These are phyloP conservation scores for Aphelocoma coerulescens DNA, from an alignment of 2,113 vertebrate genomes.

Conservation along the genomic window DNA sequence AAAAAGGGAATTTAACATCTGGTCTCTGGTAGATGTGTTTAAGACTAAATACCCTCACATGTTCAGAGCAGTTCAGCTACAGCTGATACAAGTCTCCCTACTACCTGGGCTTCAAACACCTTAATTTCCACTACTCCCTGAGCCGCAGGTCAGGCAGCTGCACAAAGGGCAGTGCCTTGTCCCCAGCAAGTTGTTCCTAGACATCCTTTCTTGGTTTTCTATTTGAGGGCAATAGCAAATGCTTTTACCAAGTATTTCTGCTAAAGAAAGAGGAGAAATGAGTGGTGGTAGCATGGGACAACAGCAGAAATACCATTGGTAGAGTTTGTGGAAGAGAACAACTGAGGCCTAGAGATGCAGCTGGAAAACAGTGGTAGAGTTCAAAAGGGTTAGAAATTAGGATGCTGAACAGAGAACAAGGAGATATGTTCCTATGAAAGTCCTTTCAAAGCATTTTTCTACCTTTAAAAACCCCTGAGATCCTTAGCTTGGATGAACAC, in stretches of 20 bases:
- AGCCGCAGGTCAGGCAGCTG: not conserved
- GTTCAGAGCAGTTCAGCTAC: not conserved
- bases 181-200: not conserved
- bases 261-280: not conserved
- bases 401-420: not conserved
- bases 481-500: not conserved
- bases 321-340: not conserved
- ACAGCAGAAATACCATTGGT: not conserved
- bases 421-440: not conserved
- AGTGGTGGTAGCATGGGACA: not conserved
- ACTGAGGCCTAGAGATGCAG: not conserved
- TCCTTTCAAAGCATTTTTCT: not conserved
- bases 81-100: not conserved
- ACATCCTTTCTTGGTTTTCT: not conserved
- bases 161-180: not conserved
- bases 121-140: not conserved
- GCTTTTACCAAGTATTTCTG: not conserved
- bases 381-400: not conserved
- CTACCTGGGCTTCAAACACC: not conserved
- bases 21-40: not conserved
- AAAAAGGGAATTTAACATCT: not conserved
- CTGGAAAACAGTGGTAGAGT: not conserved
- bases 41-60: not conserved
- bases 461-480: not conserved
- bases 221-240: not conserved